Evolutionary conservation across 2,113 vertebrate species (phyloP).

Genomic region (Ameiurus melas): DNA sequence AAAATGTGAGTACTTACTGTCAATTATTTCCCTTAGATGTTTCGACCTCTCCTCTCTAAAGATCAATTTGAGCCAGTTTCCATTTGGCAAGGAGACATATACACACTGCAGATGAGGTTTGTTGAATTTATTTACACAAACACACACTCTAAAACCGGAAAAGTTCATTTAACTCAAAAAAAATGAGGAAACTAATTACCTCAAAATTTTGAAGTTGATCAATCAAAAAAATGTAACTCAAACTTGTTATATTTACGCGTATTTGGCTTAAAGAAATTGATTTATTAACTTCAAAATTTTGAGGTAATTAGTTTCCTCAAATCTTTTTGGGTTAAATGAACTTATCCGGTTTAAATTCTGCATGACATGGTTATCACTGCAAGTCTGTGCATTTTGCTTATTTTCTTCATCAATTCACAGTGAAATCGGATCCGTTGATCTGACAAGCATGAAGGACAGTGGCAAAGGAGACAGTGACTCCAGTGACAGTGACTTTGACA

Average conservation of each 20-base stretch:
- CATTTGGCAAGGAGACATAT: slow-evolving; percentile 50
- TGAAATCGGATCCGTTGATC: slow-evolving; percentile 53
- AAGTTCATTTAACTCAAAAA: too few relatives aligned
- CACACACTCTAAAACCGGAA: too few relatives aligned
- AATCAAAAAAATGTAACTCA: too few relatives aligned
- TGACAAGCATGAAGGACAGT: slow-evolving; percentile 84
- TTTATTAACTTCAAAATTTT: too few relatives aligned
- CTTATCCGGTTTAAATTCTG: not conserved
- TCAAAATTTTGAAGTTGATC: too few relatives aligned
- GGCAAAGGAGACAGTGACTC: slow-evolving; percentile 86
- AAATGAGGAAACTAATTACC: too few relatives aligned
- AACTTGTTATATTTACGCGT: too few relatives aligned
- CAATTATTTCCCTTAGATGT: slow-evolving; percentile 39
- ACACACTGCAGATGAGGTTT: slow-evolving; percentile 58
- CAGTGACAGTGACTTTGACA: slow-evolving; percentile 84
- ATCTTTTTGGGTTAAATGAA: too few relatives aligned
- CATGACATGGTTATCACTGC: slow-evolving; percentile 62
- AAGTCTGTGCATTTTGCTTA: not conserved
- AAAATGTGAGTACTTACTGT: not conserved
- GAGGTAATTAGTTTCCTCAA: too few relatives aligned
- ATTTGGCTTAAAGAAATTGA: too few relatives aligned
- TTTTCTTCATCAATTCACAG: slow-evolving; percentile 43
- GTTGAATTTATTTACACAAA: slow-evolving; percentile 7
- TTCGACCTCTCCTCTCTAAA: slow-evolving; percentile 45
- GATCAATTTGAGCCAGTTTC: slow-evolving; percentile 38